Conservation (phyloP, 2,113 vertebrate species). For the Channa argus region DNA sequence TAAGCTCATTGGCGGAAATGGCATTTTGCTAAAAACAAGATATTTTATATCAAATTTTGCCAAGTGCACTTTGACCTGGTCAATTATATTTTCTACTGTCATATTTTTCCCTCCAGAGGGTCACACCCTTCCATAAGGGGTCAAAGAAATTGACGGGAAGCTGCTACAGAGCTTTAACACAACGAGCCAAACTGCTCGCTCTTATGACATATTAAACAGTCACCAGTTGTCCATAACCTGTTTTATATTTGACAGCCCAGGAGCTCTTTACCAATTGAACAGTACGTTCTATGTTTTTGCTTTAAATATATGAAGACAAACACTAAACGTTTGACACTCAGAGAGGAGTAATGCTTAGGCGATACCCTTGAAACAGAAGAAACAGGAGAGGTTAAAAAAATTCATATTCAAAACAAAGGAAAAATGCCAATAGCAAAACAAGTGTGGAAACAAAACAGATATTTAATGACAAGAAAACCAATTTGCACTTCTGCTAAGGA, state of each 20-base stretch:
- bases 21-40: no score
- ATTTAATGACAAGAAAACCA: background rate
- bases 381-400: conserved; percentile 5
- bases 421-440: background rate
- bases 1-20: no score
- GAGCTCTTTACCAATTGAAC: background rate
- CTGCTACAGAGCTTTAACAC: background rate
- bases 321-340: background rate
- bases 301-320: background rate
- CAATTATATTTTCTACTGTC: background rate
- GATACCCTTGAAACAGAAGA: background rate
- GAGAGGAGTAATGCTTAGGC: background rate
- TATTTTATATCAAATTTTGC: background rate
- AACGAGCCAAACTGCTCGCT: background rate
- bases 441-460: background rate
- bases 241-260: background rate
- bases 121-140: background rate
- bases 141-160: background rate
- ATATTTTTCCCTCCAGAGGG: background rate
- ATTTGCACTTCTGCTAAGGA: background rate
- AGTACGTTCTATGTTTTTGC: background rate
- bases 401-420: conserved; percentile 12
- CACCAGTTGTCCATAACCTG: background rate
- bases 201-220: no score
- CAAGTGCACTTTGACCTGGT: background rate